phyloP scores from a whole-genome alignment of 92 coral and sea anemone species.

The Phymanthus crucifer region DNA sequence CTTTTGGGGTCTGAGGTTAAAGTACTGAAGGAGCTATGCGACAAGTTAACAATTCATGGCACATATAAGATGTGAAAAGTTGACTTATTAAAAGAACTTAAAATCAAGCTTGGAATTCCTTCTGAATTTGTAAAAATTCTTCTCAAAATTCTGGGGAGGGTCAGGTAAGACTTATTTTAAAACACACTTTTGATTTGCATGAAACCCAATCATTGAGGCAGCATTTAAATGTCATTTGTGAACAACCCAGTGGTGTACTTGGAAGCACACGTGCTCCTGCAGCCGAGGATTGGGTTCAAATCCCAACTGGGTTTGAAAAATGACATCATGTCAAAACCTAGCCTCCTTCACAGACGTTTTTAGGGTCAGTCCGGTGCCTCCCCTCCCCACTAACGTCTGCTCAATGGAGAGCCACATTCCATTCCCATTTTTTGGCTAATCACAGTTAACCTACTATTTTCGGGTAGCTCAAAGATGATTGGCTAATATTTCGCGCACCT shows the following conservation, averaged over 20 bases:
- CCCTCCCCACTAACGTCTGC: too few species aligned
- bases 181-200: too few species aligned
- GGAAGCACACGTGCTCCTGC: slow-evolving; percentile 10
- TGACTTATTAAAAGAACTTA: slow-evolving; percentile 14
- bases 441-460: too few species aligned
- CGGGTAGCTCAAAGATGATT: too few species aligned
- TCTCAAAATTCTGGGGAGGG: slow-evolving; percentile 11
- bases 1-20: background rate
- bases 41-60: slow-evolving; percentile 5
- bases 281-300: slow-evolving; percentile 17
- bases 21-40: slow-evolving; percentile 27
- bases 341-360: too few species aligned
- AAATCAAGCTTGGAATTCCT: slow-evolving; percentile 28
- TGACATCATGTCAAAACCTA: background rate
- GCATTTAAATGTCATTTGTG: background rate
- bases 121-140: slow-evolving; percentile 19
- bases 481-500: too few species aligned
- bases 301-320: slow-evolving; percentile 14
- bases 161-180: background rate
- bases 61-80: slow-evolving; percentile 13
- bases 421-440: too few species aligned
- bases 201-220: background rate
- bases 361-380: too few species aligned
- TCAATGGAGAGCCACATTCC: too few species aligned
- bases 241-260: slow-evolving; percentile 10